Conservation (phyloP, 2,113 vertebrate species). For the Lophotis ruficrista region DNA sequence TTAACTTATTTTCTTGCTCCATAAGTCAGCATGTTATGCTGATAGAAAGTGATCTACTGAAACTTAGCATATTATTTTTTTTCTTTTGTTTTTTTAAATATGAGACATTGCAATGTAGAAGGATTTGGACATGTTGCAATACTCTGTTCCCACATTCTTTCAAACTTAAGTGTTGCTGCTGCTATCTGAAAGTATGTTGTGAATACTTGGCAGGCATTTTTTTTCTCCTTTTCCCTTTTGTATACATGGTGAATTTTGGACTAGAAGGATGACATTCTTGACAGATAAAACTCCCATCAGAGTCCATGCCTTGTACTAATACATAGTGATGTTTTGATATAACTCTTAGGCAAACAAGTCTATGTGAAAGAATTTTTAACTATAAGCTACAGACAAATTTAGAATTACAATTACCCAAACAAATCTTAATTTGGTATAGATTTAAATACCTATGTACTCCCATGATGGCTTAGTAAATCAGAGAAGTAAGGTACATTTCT, state of each 20-base stretch:
- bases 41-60: neutral
- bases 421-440: neutral
- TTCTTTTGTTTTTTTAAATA: neutral
- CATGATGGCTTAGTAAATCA: neutral
- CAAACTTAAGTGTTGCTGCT: conserved; percentile 31
- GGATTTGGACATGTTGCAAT: neutral
- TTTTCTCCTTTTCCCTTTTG: neutral
- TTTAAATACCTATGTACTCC: neutral
- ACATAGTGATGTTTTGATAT: neutral
- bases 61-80: neutral
- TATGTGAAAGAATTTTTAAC: neutral
- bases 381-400: neutral
- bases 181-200: conserved; percentile 44
- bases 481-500: neutral
- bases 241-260: neutral
- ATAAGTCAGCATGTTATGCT: neutral
- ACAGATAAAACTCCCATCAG: conserved; percentile 42
- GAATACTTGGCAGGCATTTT: conserved; percentile 33
- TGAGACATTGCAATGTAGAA: neutral
- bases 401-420: neutral
- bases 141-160: conserved; percentile 20
- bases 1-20: neutral
- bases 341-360: neutral
- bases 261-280: conserved; percentile 15
- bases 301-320: neutral